phyloP scores from a whole-genome alignment of 64 coral and sea anemone genomes.

The Actinia tenebrosa region DNA sequence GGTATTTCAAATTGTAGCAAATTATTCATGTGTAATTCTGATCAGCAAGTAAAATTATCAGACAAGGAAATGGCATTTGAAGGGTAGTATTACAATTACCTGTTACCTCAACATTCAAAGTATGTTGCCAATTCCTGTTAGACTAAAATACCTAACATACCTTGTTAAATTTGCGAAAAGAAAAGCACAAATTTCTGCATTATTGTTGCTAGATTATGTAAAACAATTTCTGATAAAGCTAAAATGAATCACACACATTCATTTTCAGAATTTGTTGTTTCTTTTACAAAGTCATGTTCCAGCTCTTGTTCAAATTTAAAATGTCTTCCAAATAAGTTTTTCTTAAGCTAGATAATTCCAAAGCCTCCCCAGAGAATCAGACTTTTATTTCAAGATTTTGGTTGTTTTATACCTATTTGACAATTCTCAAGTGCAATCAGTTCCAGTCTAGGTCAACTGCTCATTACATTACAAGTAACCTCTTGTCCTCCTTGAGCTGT shows the following conservation, averaged over 20 bases:
- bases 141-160: neutral
- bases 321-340: neutral
- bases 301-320: neutral
- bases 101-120: neutral
- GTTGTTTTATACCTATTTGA: neutral
- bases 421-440: neutral
- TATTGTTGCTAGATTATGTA: neutral
- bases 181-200: neutral
- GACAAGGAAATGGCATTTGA: neutral
- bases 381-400: neutral
- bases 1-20: neutral
- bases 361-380: neutral
- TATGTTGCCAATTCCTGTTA: neutral
- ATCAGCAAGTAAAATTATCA: neutral
- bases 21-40: neutral
- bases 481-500: constrained; percentile 11
- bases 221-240: neutral
- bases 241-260: neutral
- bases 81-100: neutral
- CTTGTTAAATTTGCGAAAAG: neutral
- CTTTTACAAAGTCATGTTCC: neutral
- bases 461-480: constrained; percentile 3
- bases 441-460: constrained; percentile 9
- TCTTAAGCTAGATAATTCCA: neutral
- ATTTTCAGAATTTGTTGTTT: neutral